phyloP scores from a whole-genome alignment of 2,797 vertebrate species.

The Halcyon smyrnensis region DNA sequence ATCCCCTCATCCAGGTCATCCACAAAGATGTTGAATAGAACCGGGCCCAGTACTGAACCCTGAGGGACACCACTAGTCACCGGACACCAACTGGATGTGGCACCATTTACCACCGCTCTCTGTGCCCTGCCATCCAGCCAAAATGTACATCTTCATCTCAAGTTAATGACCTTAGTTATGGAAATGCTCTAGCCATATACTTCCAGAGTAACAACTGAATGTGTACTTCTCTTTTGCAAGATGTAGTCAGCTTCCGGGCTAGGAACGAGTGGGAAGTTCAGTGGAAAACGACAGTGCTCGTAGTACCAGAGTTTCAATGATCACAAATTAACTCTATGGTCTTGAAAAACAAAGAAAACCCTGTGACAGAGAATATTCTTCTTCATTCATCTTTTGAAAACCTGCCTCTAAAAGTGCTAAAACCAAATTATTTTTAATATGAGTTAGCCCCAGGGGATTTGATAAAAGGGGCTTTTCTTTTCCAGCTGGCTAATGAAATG shows the following conservation, averaged over 20 bases:
- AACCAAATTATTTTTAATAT: constrained; percentile 40
- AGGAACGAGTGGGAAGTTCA: background rate
- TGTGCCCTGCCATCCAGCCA: too few species aligned
- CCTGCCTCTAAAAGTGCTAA: constrained; percentile 22
- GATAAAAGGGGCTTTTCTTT: constrained; percentile 51
- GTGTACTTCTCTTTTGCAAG: background rate
- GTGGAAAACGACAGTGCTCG: background rate
- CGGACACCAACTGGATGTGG: too few species aligned
- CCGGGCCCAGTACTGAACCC: too few species aligned
- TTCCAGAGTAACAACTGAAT: background rate
- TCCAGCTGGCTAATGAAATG: constrained; percentile 21
- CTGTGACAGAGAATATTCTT: constrained; percentile 12
- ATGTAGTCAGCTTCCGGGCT: background rate
- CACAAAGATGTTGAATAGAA: too few species aligned
- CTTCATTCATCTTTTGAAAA: constrained; percentile 48
- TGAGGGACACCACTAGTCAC: too few species aligned
- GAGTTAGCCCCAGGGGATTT: constrained; percentile 9
- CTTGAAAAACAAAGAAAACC: constrained; percentile 24
- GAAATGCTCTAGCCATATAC: background rate
- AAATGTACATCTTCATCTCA: background rate
- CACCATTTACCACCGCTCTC: too few species aligned
- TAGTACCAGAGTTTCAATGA: background rate
- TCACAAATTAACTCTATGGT: background rate
- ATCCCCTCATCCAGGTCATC: too few species aligned
- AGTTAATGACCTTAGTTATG: background rate